phyloP scores from a whole-genome alignment of 2,888 invertebrate species.

The Drosophila macrospina region DNA sequence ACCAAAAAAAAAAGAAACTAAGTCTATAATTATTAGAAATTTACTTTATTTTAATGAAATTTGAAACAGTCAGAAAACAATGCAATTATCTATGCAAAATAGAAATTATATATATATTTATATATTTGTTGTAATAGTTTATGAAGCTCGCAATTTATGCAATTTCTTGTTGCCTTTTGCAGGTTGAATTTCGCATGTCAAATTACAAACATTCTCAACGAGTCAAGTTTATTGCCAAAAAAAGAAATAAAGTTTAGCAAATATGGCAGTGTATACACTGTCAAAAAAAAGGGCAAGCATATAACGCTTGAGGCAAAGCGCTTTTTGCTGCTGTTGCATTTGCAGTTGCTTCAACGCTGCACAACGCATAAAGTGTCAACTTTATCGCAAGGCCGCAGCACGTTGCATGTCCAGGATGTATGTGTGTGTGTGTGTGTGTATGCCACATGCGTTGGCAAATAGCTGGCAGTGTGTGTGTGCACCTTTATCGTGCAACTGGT shows the following conservation, averaged over 20 bases:
- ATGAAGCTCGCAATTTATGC: no score
- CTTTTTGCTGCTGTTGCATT: constrained; percentile 8
- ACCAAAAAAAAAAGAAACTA: no score
- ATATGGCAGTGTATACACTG: constrained; percentile 10
- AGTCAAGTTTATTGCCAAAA: constrained; percentile 10
- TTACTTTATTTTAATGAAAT: no score
- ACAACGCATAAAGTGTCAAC: constrained; percentile 71
- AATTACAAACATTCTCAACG: no score
- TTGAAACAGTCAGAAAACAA: no score
- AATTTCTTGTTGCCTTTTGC: no score
- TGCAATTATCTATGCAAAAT: no score
- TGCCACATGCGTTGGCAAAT: constrained; percentile 5
- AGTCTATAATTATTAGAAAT: no score
- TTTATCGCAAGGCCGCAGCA: constrained; percentile 69
- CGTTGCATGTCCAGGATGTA: constrained; percentile 13
- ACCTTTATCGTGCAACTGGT: constrained; percentile 36
- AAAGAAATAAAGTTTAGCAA: not conserved
- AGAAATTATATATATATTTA: no score
- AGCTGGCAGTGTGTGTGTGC: constrained; percentile 19
- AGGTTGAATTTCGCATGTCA: no score
- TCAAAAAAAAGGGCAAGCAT: not conserved
- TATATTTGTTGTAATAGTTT: no score
- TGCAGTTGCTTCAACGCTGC: constrained; percentile 13
- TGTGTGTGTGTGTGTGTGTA: not conserved
- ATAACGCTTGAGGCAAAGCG: constrained; percentile 13